phyloP scores from a whole-genome alignment of 2,113 vertebrate genomes.

The Sarotherodon lohbergeri region DNA sequence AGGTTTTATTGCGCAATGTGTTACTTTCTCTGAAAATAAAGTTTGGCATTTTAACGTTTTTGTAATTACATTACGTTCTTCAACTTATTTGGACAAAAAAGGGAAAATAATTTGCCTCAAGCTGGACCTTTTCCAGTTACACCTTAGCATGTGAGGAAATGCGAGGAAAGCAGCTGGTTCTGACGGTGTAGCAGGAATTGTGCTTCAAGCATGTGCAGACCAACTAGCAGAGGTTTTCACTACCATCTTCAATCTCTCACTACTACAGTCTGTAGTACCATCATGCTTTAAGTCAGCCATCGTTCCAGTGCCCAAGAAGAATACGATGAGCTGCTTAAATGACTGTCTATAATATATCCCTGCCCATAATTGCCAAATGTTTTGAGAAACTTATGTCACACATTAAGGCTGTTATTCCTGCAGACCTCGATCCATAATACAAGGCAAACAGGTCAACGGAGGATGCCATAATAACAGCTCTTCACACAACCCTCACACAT shows the following conservation, averaged over 20 bases:
- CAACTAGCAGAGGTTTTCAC: not conserved
- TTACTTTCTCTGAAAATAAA: not conserved
- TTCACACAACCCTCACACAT: not conserved
- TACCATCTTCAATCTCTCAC: not conserved
- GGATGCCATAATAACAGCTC: not conserved
- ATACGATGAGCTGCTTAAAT: not conserved
- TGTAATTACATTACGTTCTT: not conserved
- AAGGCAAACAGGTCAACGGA: not conserved
- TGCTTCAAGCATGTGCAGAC: not conserved
- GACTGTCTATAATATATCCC: not conserved
- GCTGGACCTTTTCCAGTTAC: conserved; percentile 50
- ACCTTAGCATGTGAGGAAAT: not conserved
- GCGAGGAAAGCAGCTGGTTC: not conserved
- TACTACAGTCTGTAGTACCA: not conserved
- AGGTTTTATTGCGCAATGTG: not conserved
- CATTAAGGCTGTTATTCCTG: not conserved
- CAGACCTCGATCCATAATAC: not conserved
- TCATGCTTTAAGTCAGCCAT: rapidly evolving
- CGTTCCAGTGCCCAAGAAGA: not conserved
- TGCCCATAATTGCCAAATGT: rapidly evolving
- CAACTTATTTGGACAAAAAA: conserved; percentile 21
- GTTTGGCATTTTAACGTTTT: not conserved
- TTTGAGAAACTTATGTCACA: not conserved
- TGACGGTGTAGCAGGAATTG: rapidly evolving
- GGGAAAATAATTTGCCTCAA: conserved; percentile 4